These are phyloP conservation scores for Todus mexicanus DNA, from an alignment of 2,797 vertebrate species.

Conservation along the genomic window DNA sequence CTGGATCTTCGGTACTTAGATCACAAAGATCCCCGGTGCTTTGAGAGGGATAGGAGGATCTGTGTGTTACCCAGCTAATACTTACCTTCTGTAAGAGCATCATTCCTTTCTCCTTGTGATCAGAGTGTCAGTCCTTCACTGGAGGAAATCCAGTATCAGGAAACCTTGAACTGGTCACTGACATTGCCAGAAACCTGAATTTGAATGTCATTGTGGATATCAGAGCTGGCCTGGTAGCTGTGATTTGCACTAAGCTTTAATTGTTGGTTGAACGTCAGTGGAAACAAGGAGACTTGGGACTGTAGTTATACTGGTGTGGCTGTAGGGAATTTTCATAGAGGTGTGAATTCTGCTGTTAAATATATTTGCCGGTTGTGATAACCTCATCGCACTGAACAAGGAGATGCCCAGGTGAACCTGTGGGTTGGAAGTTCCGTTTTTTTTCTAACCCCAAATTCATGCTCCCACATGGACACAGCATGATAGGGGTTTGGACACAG, in stretches of 20 bases:
- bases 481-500: background rate
- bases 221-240: background rate
- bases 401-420: background rate
- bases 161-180: background rate
- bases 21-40: fast-evolving
- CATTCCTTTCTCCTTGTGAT: background rate
- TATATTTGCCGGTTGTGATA: background rate
- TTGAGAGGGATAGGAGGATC: background rate
- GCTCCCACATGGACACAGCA: background rate
- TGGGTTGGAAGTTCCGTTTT: background rate
- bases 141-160: background rate
- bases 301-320: background rate
- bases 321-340: background rate
- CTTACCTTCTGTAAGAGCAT: background rate
- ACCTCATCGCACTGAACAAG: background rate
- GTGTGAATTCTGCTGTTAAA: background rate
- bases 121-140: background rate
- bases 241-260: background rate
- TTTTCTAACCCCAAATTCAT: background rate
- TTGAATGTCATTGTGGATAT: background rate
- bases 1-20: background rate
- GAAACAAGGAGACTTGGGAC: background rate
- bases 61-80: fast-evolving
- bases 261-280: background rate
- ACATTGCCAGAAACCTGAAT: background rate